Base-by-base conservation (phyloP, 2,888 invertebrate genomes). In the Craniophora ligustri region DNA sequence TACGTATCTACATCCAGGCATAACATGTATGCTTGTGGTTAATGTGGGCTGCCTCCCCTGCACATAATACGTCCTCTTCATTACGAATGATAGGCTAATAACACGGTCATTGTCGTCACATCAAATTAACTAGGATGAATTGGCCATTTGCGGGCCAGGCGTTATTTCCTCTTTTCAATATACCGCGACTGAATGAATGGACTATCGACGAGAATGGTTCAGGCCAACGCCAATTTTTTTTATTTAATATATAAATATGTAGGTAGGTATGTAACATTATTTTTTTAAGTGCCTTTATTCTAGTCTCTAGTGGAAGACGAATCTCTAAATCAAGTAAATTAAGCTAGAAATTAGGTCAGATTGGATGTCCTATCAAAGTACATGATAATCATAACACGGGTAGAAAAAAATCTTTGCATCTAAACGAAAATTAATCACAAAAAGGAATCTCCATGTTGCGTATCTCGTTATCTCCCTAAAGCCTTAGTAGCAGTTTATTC, bases 121-220 rank as follows among this genome's bases (percentile, higher is more conserved):
- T 78, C 78, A 81, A 26, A 86, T 87, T 86, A 84, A 78, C 69
- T 72, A 67, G 73, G 67, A 79, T 80, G 74, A 82, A 84, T 84
- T 81, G 78, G 67, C 61, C 75, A 73, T 72, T 55, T 69, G 69
- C 68, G 42, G 39, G 31, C 18, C 26, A 54, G 36, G 28, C 13
- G 13, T 42, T 49, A 69, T 78, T 77, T 80, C 68, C 66, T 58
- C 48, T 78, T 68, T 61, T 73, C 78, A 82, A 79, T 79, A 78
- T 76, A 83, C 68, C 65, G 58, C 70, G 54, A 75, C 72, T 58
- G 73, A 75, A 79, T 79, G 75, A 77, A 82, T 82, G 67, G 75
- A 57, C 60, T 62, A 75, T 71, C 65, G 64, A 66, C 61, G 46
- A 60, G 51, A 60, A 62, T 68, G 68, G 19, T 3, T 56, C 46